Evolutionary conservation across 2,888 invertebrate species (phyloP), one percentile per base, ranked within the genome.

Genomic region (Phasia obesa): DNA sequence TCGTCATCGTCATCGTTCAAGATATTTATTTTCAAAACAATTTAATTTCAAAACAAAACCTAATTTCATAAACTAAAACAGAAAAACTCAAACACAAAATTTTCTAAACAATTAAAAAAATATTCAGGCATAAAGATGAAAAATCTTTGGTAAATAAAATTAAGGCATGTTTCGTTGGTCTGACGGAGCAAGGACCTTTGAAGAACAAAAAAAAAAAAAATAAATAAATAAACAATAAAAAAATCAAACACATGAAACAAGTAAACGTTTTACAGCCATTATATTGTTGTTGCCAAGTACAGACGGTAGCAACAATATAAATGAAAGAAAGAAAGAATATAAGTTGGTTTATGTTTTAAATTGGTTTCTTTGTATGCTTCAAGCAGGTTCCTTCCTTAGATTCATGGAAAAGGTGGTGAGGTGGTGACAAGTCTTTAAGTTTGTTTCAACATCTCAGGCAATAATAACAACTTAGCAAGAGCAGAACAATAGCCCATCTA

Each of bases 21-120:
- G 11, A 11, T 35, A 11, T 11, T 35, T 9, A 11, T 11, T 35
- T 11, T 35, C 35, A 5, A 11, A 11, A 23, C 51, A 25, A 53
- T 25, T 53, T 23, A 11, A 7, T 53, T 35, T n/a, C 25, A 7
- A 53, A 67, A 53, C n/a, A 67, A 21, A 51, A 23, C 5, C 15
- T 2, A 42, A 42, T 42, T 42, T 42, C 11, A 35, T 35, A 35
- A 35, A 35, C 35, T 11, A 3, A 35, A 35, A 35, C 9, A 35
- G 11, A 2, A 3, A 35, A 35, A 35, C 9, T 4, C 35, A 35
- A 35, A 35, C 35, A 35, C 35, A 35, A 42, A 59, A 27, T 78
- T 76, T 78, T 78, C 47, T 38, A 25, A 70, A 71, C 70, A 78
- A 71, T 70, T 77, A 42, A 60, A 31, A 64, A 21, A 78, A 71